Base-by-base conservation (phyloP, 2,113 vertebrate species). In the Peromyscus leucopus region DNA sequence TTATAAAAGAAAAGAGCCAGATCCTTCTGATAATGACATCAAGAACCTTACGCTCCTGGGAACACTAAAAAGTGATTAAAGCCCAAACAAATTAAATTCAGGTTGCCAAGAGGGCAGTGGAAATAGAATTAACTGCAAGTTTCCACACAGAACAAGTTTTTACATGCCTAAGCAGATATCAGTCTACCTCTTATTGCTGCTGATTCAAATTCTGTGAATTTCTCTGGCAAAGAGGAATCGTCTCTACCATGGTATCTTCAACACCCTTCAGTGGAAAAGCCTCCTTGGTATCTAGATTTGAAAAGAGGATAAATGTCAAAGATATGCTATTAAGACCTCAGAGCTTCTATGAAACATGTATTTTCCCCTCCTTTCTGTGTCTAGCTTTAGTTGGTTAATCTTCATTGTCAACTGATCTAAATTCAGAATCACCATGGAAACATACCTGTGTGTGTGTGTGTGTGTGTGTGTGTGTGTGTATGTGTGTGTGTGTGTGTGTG, bases 161-260 rank as follows among this genome's bases (percentile, higher is more conserved):
- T 0, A 94, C 61, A 94, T 28, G 83, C 51, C 57, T 92, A 24
- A 42, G 42, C 0, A 96, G 72, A 95, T 46, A 82, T 33, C 72
- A 9, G 88, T 97, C 97, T 98, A 99, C 99, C 99, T 99, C 99
- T 98, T 99, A 98, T 82, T 99, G 99, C 57, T 99, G 99, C 97
- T 99, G 99, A 98, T 99, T 98, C 88, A 99, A 98, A 92, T 97
- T 99, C 57, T 99, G 98, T 6, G 99, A 99, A 98, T 99, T 99
- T 83, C 99, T 99, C 96, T 99, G 99, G 98, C 99, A 99, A 93
- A 99, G 98, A 75, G 98, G 98, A 90, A 99, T 99, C 39, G 99
- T 99, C 97, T 99, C 99, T 76, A 98, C 97, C 80, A 99, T 97
- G 24, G 98, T 99, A 63, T 98, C 97, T 97, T 99, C 99, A 61